These are phyloP conservation scores for Paraplagusia blochii DNA, from an alignment of 2,113 vertebrate genomes.

Conservation along the genomic window DNA sequence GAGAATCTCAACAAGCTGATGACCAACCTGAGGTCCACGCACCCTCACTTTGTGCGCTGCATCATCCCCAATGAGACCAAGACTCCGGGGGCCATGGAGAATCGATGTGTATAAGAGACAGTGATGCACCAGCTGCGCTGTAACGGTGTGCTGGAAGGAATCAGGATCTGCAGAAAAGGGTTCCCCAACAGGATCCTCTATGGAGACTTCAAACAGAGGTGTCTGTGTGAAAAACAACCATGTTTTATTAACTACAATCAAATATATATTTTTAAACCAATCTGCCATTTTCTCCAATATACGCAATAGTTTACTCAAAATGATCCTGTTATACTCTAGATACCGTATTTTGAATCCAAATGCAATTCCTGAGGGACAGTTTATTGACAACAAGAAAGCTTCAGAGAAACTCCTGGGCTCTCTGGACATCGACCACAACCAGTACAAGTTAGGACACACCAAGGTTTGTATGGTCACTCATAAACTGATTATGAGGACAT, in stretches of 20 bases:
- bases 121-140: constrained; percentile 98
- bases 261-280: background rate
- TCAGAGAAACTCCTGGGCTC: constrained; percentile 79
- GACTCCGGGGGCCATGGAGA: constrained; percentile 89
- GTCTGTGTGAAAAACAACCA: background rate
- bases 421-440: constrained; percentile 80
- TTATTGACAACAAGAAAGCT: constrained; percentile 89
- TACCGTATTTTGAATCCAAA: constrained; percentile 70
- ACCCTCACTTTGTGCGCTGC: constrained; percentile 93
- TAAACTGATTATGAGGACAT: background rate
- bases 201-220: constrained; percentile 84
- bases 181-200: constrained; percentile 88
- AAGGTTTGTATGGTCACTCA: constrained; percentile 67
- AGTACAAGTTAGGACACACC: constrained; percentile 87
- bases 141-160: constrained; percentile 91
- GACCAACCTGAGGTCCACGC: constrained; percentile 89
- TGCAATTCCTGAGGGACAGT: constrained; percentile 80
- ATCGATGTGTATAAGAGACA: too few relatives aligned
- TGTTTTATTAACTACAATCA: background rate
- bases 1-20: constrained; percentile 95
- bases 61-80: constrained; percentile 92
- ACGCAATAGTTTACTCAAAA: too few relatives aligned
- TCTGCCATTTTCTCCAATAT: background rate
- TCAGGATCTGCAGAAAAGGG: constrained; percentile 89
- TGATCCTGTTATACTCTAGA: constrained; percentile 38